phyloP scores from a whole-genome alignment of 2,797 vertebrate genomes.

The Manis javanica region DNA sequence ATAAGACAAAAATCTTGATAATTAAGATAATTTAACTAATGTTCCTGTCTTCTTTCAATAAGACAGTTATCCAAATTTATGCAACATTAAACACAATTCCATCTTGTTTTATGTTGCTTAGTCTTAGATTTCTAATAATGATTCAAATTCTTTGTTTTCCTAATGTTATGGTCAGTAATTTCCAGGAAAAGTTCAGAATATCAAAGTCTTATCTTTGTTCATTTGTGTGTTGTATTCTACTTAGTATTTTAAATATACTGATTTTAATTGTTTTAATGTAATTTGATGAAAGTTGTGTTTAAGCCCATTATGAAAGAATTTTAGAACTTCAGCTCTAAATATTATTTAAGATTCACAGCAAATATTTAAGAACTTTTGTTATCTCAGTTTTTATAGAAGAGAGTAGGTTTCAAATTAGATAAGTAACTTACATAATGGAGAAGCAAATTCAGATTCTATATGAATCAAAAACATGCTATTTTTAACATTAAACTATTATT shows the following conservation, averaged over 20 bases:
- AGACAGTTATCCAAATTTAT: neutral
- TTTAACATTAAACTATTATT: neutral
- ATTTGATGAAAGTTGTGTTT: constrained; percentile 24
- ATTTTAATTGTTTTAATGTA: constrained; percentile 23
- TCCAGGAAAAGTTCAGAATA: neutral
- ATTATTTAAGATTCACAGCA: neutral
- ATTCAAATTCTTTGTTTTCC: neutral
- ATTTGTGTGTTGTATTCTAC: neutral
- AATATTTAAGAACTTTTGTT: neutral
- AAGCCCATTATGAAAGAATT: neutral
- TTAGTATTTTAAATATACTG: neutral
- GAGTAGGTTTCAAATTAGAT: neutral
- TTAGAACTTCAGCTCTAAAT: neutral
- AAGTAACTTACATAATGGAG: neutral
- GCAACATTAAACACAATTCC: neutral
- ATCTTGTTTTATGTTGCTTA: neutral
- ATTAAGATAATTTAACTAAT: neutral
- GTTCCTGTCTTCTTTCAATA: neutral
- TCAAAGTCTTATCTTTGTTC: neutral
- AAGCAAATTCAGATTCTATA: neutral
- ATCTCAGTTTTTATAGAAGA: neutral
- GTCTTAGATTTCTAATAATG: neutral
- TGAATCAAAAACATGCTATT: neutral
- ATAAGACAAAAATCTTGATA: neutral
- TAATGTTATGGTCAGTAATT: neutral